Conservation (phyloP, 2,797 vertebrate species). For the Myiothlypis chrysogaster region DNA sequence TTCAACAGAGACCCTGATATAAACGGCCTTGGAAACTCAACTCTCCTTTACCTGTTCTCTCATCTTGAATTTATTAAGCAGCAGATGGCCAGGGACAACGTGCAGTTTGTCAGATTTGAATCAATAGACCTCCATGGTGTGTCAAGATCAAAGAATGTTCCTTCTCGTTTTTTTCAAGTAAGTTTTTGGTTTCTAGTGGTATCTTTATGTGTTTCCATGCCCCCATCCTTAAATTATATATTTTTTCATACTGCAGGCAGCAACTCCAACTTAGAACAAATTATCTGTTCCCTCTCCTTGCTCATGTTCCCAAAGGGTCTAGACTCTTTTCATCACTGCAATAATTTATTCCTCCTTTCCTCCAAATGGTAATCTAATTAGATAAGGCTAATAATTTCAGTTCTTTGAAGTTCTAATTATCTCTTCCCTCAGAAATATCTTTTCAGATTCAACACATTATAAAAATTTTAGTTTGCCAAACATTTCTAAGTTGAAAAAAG, state of each 20-base stretch:
- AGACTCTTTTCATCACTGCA: background rate
- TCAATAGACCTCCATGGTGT: slow-evolving; percentile 92
- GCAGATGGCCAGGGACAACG: slow-evolving; percentile 85
- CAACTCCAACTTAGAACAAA: slow-evolving; percentile 24
- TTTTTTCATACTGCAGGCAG: background rate
- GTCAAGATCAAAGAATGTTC: slow-evolving; percentile 90
- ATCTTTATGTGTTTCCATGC: background rate
- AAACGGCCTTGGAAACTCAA: slow-evolving; percentile 66
- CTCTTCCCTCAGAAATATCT: background rate
- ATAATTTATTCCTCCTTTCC: background rate
- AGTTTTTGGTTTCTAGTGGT: slow-evolving; percentile 30
- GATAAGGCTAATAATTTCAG: slow-evolving; percentile 24
- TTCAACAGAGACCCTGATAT: slow-evolving; percentile 58
- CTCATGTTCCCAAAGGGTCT: background rate
- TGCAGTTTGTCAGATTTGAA: slow-evolving; percentile 91
- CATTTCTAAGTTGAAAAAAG: slow-evolving; percentile 11
- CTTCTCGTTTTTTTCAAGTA: slow-evolving; percentile 92
- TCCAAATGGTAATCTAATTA: slow-evolving; percentile 44
- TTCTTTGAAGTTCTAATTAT: slow-evolving; percentile 33
- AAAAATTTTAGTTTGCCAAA: slow-evolving; percentile 40
- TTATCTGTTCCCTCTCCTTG: background rate
- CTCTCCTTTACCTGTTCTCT: slow-evolving; percentile 74
- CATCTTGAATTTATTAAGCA: slow-evolving; percentile 90
- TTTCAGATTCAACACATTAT: slow-evolving; percentile 13
- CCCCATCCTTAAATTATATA: background rate